Base-by-base conservation (phyloP, 2,113 vertebrate genomes). In the Emydura subglobosa region DNA sequence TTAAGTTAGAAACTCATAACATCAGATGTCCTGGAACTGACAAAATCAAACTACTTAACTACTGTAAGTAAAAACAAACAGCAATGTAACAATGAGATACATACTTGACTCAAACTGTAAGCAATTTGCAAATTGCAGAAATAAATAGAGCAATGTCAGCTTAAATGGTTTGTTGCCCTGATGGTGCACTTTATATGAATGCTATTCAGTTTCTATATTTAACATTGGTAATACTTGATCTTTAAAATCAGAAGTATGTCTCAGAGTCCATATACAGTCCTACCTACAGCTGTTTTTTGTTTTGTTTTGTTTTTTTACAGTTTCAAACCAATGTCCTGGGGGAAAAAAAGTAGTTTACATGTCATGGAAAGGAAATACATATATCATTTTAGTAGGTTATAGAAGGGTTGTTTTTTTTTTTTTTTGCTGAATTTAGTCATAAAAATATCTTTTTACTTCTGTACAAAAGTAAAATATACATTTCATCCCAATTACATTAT, bases 1-100 rank as follows among this genome's bases (percentile, higher is more conserved):
- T 98, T 97, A 97, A 97, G 98, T 98, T 98, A 98, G 98, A 97
- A 96, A 98, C 96, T 98, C 96, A 53, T 98, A 98, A 98, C 98
- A 97, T 97, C 95, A 95, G 93, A 95, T 83, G 96, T 97, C 95
- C 92, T 96, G 95, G 96, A 98, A 97, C 97, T 96, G 91, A 91
- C 92, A 94, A 72, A 97, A 91, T 95, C 94, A 95, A 97, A 98
- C 65, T 14, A 97, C 96, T 96, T 94, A 91, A 94, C 79, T 92
- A 92, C 89, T 90, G 90, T 86, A 94, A 95, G 90, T 96, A 86
- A 96, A 47, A 97, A 97, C 89, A 94, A 97, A 88, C 86, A 91
- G 96, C 91, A 83, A 94, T 49, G 90, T 97, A 95, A 96, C 95
- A 96, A 96, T 87, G 91, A 97, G 93, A 95, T 96, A 97, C 82